Conservation (phyloP, 1,140 invertebrate genomes). For the Hyles euphorbiae region DNA sequence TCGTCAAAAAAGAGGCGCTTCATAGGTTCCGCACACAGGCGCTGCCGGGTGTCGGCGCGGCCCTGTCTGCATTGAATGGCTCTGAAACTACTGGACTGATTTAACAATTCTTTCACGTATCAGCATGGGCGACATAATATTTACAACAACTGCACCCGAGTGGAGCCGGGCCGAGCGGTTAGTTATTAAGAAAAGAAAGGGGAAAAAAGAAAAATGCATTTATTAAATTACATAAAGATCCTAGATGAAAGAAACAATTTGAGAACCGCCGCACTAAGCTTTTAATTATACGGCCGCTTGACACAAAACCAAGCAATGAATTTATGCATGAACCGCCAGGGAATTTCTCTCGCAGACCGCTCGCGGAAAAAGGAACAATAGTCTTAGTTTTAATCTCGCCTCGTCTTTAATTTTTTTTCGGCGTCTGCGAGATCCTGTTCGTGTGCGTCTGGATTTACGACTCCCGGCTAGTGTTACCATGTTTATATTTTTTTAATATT, state of each 20-base stretch:
- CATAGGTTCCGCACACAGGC: too few relatives aligned
- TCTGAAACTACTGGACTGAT: too few relatives aligned
- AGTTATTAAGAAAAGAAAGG: too few relatives aligned
- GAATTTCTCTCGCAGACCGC: constrained; percentile 43
- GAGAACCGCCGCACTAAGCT: constrained; percentile 24
- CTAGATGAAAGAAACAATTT: neutral
- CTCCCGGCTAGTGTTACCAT: constrained; percentile 12
- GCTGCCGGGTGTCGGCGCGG: too few relatives aligned
- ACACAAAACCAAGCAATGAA: constrained; percentile 57
- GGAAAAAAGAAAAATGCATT: too few relatives aligned
- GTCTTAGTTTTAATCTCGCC: constrained; percentile 62
- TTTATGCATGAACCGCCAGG: constrained; percentile 61
- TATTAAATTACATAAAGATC: too few relatives aligned
- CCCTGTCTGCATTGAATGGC: too few relatives aligned
- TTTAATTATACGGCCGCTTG: constrained; percentile 52
- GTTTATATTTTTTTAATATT: neutral
- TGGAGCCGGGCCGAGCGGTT: too few relatives aligned
- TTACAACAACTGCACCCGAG: too few relatives aligned
- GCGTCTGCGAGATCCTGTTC: constrained; percentile 44
- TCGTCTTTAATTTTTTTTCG: constrained; percentile 41
- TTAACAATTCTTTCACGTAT: too few relatives aligned
- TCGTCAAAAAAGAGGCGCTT: too few relatives aligned
- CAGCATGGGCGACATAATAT: too few relatives aligned
- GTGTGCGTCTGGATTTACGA: constrained; percentile 33
- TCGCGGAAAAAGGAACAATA: constrained; percentile 62